Evolutionary conservation across 1,140 invertebrate species (phyloP).

Genomic region (Oryctes rhinoceros): DNA sequence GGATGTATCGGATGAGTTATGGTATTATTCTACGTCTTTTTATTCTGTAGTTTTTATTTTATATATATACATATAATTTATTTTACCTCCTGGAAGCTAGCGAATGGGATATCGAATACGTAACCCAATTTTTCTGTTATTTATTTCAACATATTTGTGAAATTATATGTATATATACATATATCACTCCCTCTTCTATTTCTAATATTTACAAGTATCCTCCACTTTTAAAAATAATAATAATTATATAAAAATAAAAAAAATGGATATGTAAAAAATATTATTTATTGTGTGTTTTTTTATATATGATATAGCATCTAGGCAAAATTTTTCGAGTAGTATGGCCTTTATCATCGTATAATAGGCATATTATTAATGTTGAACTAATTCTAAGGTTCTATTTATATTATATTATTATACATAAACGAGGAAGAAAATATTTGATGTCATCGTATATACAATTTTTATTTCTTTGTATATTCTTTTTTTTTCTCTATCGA

Average conservation of each 20-base stretch:
- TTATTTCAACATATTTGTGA: background rate
- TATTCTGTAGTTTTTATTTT: background rate
- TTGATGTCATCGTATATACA: background rate
- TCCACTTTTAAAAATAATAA: slow-evolving; percentile 4
- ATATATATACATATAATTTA: background rate
- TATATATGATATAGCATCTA: slow-evolving; percentile 20
- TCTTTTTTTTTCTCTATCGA: too few species aligned
- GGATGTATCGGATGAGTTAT: background rate
- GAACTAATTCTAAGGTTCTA: slow-evolving; percentile 30
- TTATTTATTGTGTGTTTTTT: slow-evolving; percentile 38
- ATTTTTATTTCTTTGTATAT: too few species aligned
- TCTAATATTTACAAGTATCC: background rate
- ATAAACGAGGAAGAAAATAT: slow-evolving; percentile 19
- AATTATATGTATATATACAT: slow-evolving; percentile 20
- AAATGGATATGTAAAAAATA: slow-evolving; percentile 36
- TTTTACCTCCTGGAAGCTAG: too few species aligned
- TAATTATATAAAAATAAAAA: slow-evolving; percentile 2
- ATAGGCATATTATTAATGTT: slow-evolving; percentile 34
- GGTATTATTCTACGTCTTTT: background rate
- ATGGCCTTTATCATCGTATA: slow-evolving; percentile 28
- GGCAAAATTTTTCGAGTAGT: slow-evolving; percentile 37
- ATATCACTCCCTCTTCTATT: background rate
- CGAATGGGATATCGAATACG: too few species aligned
- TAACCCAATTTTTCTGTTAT: too few species aligned
- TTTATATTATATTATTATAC: slow-evolving; percentile 27